phyloP scores from a whole-genome alignment of 2,888 invertebrate species.

The Pandemis heparana region DNA sequence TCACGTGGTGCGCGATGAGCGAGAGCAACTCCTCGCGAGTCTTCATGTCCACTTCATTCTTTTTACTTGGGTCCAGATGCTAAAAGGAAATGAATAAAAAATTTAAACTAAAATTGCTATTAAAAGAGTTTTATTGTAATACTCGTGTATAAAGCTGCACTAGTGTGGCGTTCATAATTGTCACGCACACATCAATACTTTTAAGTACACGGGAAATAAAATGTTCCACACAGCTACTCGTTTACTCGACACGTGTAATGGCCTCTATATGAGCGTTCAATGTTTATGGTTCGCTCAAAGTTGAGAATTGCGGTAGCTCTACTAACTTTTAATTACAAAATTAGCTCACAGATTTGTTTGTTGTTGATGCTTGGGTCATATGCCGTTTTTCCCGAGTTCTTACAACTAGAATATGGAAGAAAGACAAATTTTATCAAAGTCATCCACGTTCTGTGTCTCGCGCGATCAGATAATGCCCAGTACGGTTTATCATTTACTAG shows the following conservation, averaged over 20 bases:
- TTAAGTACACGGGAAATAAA: background rate
- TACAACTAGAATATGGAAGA: too few relatives aligned
- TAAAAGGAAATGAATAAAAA: constrained; percentile 65
- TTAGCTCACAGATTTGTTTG: too few relatives aligned
- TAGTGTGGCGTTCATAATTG: background rate
- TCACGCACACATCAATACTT: background rate
- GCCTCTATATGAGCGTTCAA: constrained; percentile 8
- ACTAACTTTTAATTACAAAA: too few relatives aligned
- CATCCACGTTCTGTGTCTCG: too few relatives aligned
- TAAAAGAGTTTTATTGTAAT: background rate
- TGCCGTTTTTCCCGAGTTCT: too few relatives aligned
- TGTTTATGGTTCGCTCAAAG: too few relatives aligned
- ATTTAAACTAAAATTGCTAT: background rate
- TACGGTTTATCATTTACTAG: too few relatives aligned
- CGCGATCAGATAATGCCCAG: too few relatives aligned
- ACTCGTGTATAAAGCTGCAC: too few relatives aligned
- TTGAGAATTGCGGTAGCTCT: too few relatives aligned
- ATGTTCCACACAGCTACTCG: background rate
- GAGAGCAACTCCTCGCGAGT: constrained; percentile 98
- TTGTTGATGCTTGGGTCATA: too few relatives aligned
- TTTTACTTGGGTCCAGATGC: constrained; percentile 90
- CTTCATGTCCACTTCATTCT: constrained; percentile 91
- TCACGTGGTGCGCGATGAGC: constrained; percentile 99
- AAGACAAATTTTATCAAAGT: too few relatives aligned
- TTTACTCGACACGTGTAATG: background rate